These are phyloP conservation scores for Arctopsyche grandis DNA, from an alignment of 1,140 invertebrate genomes.

Conservation along the genomic window DNA sequence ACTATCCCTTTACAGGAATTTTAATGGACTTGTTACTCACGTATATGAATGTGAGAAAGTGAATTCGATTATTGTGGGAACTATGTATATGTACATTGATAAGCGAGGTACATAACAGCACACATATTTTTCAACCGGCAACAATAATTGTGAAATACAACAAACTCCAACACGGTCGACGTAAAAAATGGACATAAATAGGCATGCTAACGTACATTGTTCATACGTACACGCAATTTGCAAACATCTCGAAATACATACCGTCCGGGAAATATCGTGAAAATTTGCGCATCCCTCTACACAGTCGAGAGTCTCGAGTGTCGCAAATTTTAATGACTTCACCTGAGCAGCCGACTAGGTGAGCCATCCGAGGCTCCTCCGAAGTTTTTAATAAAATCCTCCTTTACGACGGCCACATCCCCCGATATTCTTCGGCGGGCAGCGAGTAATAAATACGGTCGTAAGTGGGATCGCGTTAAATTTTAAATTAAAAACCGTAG, in stretches of 20 bases:
- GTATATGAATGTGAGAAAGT: no score
- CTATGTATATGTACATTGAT: no score
- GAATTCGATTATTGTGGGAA: no score
- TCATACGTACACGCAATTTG: not conserved
- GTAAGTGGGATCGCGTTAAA: slow-evolving; percentile 2
- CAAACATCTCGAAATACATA: not conserved
- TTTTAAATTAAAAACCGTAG: slow-evolving; percentile 15
- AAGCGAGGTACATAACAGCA: no score
- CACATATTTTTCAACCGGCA: no score
- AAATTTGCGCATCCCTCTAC: not conserved
- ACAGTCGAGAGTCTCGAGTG: not conserved
- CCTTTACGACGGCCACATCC: slow-evolving; percentile 4
- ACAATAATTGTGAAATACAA: no score
- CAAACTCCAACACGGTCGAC: no score
- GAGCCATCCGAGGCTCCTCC: not conserved
- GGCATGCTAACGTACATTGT: no score
- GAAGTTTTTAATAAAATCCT: slow-evolving; percentile 23
- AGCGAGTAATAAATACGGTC: slow-evolving; percentile 25
- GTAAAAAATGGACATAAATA: not conserved
- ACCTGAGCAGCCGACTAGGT: slow-evolving; percentile 10
- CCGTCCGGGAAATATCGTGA: not conserved
- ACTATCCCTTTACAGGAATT: no score
- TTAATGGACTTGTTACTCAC: no score
- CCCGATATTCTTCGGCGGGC: not conserved
- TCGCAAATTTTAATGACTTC: slow-evolving; percentile 27